Evolutionary conservation across 2,888 invertebrate species (phyloP).

Genomic region (Cephus spinipes): DNA sequence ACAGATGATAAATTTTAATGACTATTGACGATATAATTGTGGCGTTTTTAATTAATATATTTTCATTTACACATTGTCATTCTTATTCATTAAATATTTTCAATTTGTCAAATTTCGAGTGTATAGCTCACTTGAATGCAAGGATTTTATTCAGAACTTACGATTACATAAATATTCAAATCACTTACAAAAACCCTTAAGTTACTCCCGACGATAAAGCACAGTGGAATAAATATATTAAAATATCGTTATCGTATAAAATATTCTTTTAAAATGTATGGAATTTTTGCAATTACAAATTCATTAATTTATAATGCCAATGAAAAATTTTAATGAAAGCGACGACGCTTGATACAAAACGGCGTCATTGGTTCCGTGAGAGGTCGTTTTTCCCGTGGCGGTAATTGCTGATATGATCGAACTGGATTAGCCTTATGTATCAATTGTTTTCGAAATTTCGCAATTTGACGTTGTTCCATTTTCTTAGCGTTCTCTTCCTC

Average conservation of each 20-base stretch:
- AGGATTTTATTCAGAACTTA: background rate
- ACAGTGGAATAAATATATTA: background rate
- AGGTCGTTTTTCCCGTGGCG: constrained; percentile 36
- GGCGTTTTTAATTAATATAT: background rate
- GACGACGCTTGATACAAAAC: constrained; percentile 35
- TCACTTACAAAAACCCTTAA: background rate
- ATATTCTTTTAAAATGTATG: background rate
- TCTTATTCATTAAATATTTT: background rate
- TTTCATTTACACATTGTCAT: background rate
- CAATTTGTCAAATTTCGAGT: background rate
- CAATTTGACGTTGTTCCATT: constrained; percentile 32
- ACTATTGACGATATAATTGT: background rate
- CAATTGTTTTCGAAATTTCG: constrained; percentile 29
- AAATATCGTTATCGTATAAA: background rate
- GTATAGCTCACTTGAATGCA: background rate
- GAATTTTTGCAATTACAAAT: background rate
- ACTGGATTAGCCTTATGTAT: constrained; percentile 42
- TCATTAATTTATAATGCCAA: background rate
- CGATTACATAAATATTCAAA: background rate
- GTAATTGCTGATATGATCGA: constrained; percentile 32
- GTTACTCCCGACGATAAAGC: background rate
- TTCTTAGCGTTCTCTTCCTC: constrained; percentile 31
- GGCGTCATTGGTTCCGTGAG: constrained; percentile 35
- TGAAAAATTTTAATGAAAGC: background rate
- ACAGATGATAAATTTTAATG: background rate